Evolutionary conservation across 2,888 invertebrate genomes (phyloP), one percentile per base, ranked within the genome.

Genomic region (Agrilus mali): DNA sequence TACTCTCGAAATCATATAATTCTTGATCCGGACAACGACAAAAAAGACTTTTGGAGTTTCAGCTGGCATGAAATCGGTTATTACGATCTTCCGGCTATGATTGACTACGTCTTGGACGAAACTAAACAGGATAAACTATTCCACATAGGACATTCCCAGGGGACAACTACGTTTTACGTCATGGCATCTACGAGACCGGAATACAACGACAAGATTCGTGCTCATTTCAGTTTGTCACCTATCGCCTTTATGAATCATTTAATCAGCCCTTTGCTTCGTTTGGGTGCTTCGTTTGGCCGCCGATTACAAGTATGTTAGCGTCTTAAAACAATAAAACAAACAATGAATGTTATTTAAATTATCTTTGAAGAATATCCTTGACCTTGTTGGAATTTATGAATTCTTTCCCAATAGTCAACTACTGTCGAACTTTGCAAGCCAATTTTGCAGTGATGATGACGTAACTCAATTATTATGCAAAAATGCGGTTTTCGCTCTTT

Each of bases 21-120:
- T 8, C 53, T 61, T 8, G 43, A 53, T 36, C 54, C 55, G 6
- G 47, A 50, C 31, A 41, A 42, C 12, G 40, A 49, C 37, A 17
- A 17, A 15, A 39, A 33, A 13, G 42, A 49, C 40, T 65, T 62
- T 47, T 66, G 64, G 64, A 46, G 63, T 12, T 65, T 63, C 50
- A 86, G 86, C 45, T 93, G 82, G 80, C 85, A 92, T 59, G 81
- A 89, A 60, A 86, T 92, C 60, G 87, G 83, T 1, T 64, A 72
- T 44, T 74, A 70, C 49, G 94, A 94, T 63, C 58, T 93, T 33
- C 88, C 92, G 1, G 75, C 84, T 0, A 82, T 81, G 70, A 80
- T 95, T 36, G 83, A 93, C 59, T 78, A 80, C 55, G 70, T 80
- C n/a, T 63, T 82, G 1, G 55, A 60, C 1, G 40, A 52, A 3